Base-by-base conservation (phyloP, 2,888 invertebrate species). In the Formica aserva region DNA sequence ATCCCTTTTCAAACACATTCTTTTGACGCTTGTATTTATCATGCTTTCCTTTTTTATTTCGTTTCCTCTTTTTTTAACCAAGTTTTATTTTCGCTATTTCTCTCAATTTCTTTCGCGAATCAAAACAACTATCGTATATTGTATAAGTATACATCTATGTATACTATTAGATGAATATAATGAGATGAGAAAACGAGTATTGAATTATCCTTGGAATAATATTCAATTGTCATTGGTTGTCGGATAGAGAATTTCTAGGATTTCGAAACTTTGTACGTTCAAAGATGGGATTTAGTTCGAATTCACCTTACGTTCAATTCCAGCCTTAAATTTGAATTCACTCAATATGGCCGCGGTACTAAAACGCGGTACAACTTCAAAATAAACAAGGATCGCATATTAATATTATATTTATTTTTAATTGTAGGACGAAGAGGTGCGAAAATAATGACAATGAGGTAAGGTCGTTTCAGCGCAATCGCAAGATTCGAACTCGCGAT, bases 11-110 rank as follows among this genome's bases (percentile, higher is more conserved):
- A 4, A 63, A 48, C 45, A 32, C 45, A 45, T n/a, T 45, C 45
- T 29, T 75, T 45, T 29, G 32, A 75, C 18, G 15, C 15, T 15
- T 15, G 41, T 45, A 45, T 62, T 75, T 63, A 32, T 63, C 75
- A 48, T 45, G 63, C n/a, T 41, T 32, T 11, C 26, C 9, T 38
- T 13, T 57, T 18, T 41, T 32, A 26, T 35, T 26, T 1, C 11
- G 13, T 66, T 41, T 41, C 29, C 29, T 35, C 55, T 35, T 22
- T n/a, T 18, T n/a, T 18, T 6, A n/a, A 13, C 15, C 69, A 32
- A 67, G 13, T 13, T 35, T 5, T 32, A 32, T 29, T 32, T 41
- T 38, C 11, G 38, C 3, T 41, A 3, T 41, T 45, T 15, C 15
- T 48, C 45, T 41, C 38, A 8, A 9, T 11, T 3, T 41, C 13